A percentile compares a stretch with the other conserved stretches of the same genome.
These are phyloP conservation scores for Keiferia lycopersicella DNA, from an alignment of 2,888 invertebrate species.

Conservation along the genomic window DNA sequence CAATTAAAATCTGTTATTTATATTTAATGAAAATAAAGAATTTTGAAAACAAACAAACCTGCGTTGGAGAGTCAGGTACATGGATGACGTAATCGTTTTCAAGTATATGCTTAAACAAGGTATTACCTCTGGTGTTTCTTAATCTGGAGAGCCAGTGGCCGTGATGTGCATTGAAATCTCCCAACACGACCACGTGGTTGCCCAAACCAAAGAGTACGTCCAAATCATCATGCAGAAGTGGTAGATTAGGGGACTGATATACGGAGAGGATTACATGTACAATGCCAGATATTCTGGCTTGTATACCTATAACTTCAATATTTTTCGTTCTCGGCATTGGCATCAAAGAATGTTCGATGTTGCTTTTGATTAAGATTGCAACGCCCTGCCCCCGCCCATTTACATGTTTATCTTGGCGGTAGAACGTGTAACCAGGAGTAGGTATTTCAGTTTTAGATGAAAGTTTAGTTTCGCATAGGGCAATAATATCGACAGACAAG, in stretches of 20 bases:
- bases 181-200: constrained; percentile 20
- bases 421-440: constrained; percentile 11
- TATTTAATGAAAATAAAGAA: no score
- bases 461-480: constrained; percentile 21
- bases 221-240: constrained; percentile 17
- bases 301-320: constrained; percentile 14
- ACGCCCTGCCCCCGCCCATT: constrained; percentile 24
- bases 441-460: background rate
- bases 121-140: constrained; percentile 15
- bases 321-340: background rate
- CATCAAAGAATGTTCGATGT: background rate
- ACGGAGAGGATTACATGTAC: constrained; percentile 14
- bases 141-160: constrained; percentile 9
- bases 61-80: no score
- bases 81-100: no score
- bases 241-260: constrained; percentile 29
- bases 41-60: no score
- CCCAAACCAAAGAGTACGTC: constrained; percentile 25
- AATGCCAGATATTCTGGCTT: background rate
- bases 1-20: no score
- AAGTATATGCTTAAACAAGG: no score
- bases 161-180: constrained; percentile 28
- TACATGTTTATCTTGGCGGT: constrained; percentile 16
- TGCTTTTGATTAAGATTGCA: constrained; percentile 3
- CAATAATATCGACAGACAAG: constrained; percentile 24